Evolutionary conservation across 2,113 vertebrate species (phyloP).

Genomic region (Eulemur macaco): DNA sequence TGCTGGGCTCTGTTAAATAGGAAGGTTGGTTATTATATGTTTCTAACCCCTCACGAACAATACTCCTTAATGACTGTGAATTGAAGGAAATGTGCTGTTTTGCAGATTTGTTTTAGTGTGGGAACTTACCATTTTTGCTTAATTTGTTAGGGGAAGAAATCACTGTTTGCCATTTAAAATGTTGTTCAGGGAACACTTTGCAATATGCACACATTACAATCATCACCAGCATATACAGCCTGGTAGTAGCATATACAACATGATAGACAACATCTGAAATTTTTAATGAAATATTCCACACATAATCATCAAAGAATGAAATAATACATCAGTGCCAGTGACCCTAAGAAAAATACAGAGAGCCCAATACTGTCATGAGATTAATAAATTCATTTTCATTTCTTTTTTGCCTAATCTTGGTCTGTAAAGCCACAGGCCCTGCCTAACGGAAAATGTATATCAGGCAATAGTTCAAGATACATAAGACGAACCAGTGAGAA

Average conservation of each 20-base stretch:
- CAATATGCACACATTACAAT: not conserved
- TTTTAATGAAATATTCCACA: constrained; percentile 19
- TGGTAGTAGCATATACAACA: not conserved
- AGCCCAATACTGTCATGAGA: not conserved
- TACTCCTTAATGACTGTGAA: not conserved
- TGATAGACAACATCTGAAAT: not conserved
- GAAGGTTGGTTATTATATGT: constrained; percentile 46
- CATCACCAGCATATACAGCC: not conserved
- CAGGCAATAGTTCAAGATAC: not conserved
- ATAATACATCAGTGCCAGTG: not conserved
- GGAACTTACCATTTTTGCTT: not conserved
- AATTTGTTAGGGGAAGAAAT: constrained; percentile 3
- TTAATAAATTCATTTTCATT: not conserved
- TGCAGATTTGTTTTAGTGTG: not conserved
- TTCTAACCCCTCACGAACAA: constrained; percentile 29
- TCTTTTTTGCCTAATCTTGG: not conserved
- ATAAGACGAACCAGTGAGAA: not conserved
- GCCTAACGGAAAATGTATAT: not conserved
- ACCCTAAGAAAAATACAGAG: not conserved
- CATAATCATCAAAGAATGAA: not conserved
- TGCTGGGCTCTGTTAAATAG: constrained; percentile 60
- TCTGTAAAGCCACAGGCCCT: not conserved
- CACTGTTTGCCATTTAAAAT: not conserved
- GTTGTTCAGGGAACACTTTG: not conserved
- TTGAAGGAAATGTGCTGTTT: not conserved